Evolutionary conservation across 2,797 vertebrate species (phyloP), one percentile per base, ranked within the genome.

Genomic region (Microcaecilia unicolor): DNA sequence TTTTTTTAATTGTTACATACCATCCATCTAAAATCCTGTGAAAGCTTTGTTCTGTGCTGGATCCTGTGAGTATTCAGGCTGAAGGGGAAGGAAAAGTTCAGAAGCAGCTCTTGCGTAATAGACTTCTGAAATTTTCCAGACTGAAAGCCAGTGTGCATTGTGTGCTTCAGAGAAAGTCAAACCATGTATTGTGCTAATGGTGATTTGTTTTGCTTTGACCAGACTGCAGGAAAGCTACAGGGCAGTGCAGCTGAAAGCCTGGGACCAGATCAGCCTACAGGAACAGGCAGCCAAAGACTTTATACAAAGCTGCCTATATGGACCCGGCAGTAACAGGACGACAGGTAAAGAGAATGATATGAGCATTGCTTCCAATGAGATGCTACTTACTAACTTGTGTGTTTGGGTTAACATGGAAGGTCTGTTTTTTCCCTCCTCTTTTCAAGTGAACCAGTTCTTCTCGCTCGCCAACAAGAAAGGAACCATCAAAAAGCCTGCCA

Each of bases 401-500:
- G 17, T 4, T 5, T 15, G 5, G 19, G 5, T 20, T 20, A 29
- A n/a, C 8, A 20, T 15, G 14, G 15, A 19, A 4, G 14, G 14
- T 8, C 6, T 9, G 24, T 3, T 59, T 8, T 16, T 46, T 71
- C 50, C 34, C 25, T 69, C 14, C n/a, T n/a, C n/a, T n/a, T n/a
- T n/a, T n/a, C 72, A 98, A n/a, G 95, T 67, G 39, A 90, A 85
- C 20, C 70, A 91, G 20, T 68, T 87, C 63, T 84, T 97, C 25
- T 98, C 94, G 4, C 60, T 93, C 22, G 57, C 74, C 38, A 90
- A 82, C 35, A 98, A 98, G 78, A 88, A 31, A 23, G 67, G 47
- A 4, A 22, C 6, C 0, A 55, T 74, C 9, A 88, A 92, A 70
- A 78, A 77, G 24, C 80, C 90, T 1, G 90, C 92, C 0, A 72